Percentiles rank a stretch among this genome's conserved stretches.
These are phyloP conservation scores for Stenolophus ochropezus DNA, from an alignment of 2,888 invertebrate genomes.

Conservation along the genomic window DNA sequence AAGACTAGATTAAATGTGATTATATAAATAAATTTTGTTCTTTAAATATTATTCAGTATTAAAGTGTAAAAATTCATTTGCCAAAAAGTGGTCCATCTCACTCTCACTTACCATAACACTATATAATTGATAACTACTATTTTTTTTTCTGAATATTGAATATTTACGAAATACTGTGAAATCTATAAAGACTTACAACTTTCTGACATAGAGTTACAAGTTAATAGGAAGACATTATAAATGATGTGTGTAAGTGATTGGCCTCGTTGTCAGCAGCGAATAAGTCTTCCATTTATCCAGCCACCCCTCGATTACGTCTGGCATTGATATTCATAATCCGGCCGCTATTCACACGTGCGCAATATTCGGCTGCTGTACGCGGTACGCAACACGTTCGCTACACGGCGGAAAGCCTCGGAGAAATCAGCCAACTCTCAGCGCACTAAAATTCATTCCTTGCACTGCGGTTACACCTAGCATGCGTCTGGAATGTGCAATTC, in stretches of 20 bases:
- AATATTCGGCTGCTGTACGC: slow-evolving; percentile 14
- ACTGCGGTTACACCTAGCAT: slow-evolving; percentile 14
- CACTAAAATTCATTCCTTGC: slow-evolving; percentile 55
- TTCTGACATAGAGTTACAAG: no score
- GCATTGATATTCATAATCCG: slow-evolving; percentile 55
- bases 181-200: no score
- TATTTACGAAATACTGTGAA: no score
- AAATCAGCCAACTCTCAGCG: slow-evolving; percentile 51
- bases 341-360: slow-evolving; percentile 30
- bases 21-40: no score
- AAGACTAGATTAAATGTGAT: no score
- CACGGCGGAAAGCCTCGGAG: slow-evolving; percentile 51
- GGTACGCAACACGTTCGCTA: slow-evolving; percentile 53
- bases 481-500: slow-evolving; percentile 25
- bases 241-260: background rate
- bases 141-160: no score
- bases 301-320: background rate
- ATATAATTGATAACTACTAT: no score
- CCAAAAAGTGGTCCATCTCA: no score
- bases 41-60: no score
- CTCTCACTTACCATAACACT: no score
- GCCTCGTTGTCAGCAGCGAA: background rate
- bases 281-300: background rate
- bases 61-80: no score
- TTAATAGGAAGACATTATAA: no score